Base-by-base conservation (phyloP, 2,797 vertebrate species). In the Cuculus canorus region DNA sequence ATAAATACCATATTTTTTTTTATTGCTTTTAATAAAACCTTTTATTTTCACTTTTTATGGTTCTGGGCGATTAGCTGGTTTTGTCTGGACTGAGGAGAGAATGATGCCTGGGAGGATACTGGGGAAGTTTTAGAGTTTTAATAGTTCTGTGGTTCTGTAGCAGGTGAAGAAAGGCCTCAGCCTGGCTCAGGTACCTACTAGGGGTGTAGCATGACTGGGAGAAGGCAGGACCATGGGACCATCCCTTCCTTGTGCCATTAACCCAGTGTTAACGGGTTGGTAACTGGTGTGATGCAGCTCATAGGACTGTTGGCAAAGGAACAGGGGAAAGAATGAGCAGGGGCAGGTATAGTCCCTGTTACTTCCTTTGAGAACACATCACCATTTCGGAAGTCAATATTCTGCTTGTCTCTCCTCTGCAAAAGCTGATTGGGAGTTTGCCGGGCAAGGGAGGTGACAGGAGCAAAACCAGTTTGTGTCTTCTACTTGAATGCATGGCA, bases 1-100 rank as follows among this genome's bases (percentile, higher is more conserved):
- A 61, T 17, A 88, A 91, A 93, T 64, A 56, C 18, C 4, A 63
- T 56, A 0, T 28, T 23, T 84, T 93, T 93, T 88, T 93, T 92
- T 63, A 77, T 45, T 92, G 12, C 48, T 91, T 80, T 10, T 82
- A 91, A 59, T 82, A 91, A 70, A 88, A 47, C 9, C 22, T 76
- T 52, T 56, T 24, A 85, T 82, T 89, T 85, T 23, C 23, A 45
- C 21, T 70, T 86, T 86, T 89, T 82, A 35, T 60, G 4, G 28
- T 56, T 92, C 59, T 65, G 28, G 22, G 21, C 28, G 27, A 54
- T 33, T 61, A 59, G 32, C 9, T 93, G 63, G 16, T 84, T 66
- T 47, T 65, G 24, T 84, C 75, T 79, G 48, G 39, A 30, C 24
- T 6, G 13, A 88, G 54, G 23, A 86, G 19, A 84, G 24, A 65